These are phyloP conservation scores for Nemotelus pantherinus DNA, from an alignment of 2,888 invertebrate genomes.

Conservation along the genomic window DNA sequence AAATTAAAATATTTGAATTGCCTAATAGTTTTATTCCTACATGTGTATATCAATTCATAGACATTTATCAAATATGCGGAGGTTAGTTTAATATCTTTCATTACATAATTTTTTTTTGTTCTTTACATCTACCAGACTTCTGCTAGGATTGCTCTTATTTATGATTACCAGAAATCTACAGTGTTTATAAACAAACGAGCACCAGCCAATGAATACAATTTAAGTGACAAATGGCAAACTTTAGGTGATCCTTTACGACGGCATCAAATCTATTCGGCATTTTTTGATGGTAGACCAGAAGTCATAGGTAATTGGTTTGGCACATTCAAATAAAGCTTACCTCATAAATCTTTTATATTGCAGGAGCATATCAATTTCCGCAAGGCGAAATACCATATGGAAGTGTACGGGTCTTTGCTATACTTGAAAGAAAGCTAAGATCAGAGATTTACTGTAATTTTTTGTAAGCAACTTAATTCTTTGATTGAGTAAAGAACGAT, in stretches of 20 bases:
- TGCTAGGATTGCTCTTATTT: constrained; percentile 57
- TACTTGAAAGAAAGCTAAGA: constrained; percentile 56
- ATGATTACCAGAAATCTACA: constrained; percentile 56
- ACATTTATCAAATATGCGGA: no score
- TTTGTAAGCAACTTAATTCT: constrained; percentile 52
- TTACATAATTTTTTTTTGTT: no score
- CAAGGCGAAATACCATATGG: constrained; percentile 53
- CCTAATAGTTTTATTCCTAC: no score
- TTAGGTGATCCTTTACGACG: constrained; percentile 58
- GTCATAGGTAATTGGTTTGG: constrained; percentile 55
- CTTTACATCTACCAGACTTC: constrained; percentile 55
- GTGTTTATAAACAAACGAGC: constrained; percentile 55
- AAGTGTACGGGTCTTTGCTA: constrained; percentile 59
- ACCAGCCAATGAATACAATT: constrained; percentile 55
- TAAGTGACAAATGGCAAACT: constrained; percentile 59
- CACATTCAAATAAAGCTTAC: not conserved
- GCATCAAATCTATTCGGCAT: constrained; percentile 64
- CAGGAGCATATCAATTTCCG: constrained; percentile 41
- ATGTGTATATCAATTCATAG: no score
- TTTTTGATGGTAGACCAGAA: constrained; percentile 63
- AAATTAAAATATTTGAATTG: no score
- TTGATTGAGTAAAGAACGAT: no score
- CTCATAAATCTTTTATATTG: not conserved
- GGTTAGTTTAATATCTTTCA: no score
- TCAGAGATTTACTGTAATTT: constrained; percentile 57